Conservation (phyloP, 2,888 invertebrate species). For the Laothoe populi region DNA sequence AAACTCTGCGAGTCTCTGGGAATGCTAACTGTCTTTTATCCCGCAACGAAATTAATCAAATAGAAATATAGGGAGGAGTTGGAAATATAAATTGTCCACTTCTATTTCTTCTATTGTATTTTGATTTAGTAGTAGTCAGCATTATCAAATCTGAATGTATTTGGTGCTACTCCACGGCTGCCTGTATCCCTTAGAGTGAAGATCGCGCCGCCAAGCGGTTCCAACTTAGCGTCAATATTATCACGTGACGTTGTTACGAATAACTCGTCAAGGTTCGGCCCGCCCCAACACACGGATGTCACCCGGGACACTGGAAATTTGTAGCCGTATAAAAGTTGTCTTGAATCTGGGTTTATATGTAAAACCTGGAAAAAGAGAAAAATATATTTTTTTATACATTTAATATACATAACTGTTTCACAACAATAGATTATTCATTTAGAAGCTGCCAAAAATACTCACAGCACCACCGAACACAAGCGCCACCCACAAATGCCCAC, state of each 20-base stretch:
- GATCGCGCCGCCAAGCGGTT: constrained; percentile 66
- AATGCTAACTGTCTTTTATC: too few relatives aligned
- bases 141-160: constrained; percentile 57
- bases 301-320: constrained; percentile 83
- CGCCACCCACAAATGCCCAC: constrained; percentile 91
- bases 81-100: too few relatives aligned
- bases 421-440: too few relatives aligned
- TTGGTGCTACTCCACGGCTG: constrained; percentile 52
- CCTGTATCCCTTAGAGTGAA: constrained; percentile 68
- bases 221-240: constrained; percentile 37
- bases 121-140: constrained; percentile 61
- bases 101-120: too few relatives aligned
- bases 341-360: constrained; percentile 79
- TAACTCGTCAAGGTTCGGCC: constrained; percentile 85
- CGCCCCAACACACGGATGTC: constrained; percentile 89
- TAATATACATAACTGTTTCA: too few relatives aligned
- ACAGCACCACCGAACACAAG: constrained; percentile 86
- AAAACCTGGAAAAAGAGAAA: constrained; percentile 71
- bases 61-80: too few relatives aligned
- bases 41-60: too few relatives aligned
- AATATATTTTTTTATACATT: too few relatives aligned
- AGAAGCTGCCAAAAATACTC: constrained; percentile 45
- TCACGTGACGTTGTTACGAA: constrained; percentile 85
- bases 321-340: constrained; percentile 74
- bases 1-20: too few relatives aligned